Base-by-base conservation (phyloP, 1,140 invertebrate genomes). In the Uloborus diversus region DNA sequence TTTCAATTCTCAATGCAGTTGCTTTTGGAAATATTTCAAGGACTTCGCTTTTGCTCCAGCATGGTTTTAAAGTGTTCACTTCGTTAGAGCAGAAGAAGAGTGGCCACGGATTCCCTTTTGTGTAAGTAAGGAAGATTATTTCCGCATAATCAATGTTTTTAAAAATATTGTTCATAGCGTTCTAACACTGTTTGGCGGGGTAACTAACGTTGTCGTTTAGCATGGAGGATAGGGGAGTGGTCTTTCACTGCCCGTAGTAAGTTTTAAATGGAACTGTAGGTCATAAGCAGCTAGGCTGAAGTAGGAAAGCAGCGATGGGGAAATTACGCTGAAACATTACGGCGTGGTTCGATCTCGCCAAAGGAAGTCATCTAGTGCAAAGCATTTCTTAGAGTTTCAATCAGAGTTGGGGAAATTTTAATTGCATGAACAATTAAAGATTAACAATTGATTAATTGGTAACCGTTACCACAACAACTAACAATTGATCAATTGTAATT, bases 31-130 rank as follows among this genome's bases (percentile, higher is more conserved):
- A 75, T 27, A 13, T 23, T 0, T 17, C 62, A 5, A 25, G 42
- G 0, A 7, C n/a, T 25, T 7, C 51, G n/a, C 1, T 3, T 25
- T 42, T 75, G 3, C 20, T 75, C 13, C 37, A 53, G n/a, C 28
- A 75, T 75, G 70, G 70, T 2, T 49, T 62, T 2, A 59, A 75
- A 51, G 37, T 75, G 1, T 75, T 75, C 57, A 25, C 70, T 4
- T 28, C 37, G 11, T 13, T 17, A 3, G 57, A 75, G 14, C 20
- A 33, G 0, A 49, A 23, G 17, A 75, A 30, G 33, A 51, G 70
- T 51, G 59, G 70, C 2, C 70, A 75, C 51, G 59, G 59, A 33
- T 64, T 64, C 13, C 37, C 70, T 32, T 17, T 28, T 5, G 23
- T 75, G 70, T 75, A 49, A 64, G 70, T 75, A 47, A 5, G 2